Evolutionary conservation across 2,113 vertebrate genomes (phyloP).

Genomic region (Oryzias javanicus): DNA sequence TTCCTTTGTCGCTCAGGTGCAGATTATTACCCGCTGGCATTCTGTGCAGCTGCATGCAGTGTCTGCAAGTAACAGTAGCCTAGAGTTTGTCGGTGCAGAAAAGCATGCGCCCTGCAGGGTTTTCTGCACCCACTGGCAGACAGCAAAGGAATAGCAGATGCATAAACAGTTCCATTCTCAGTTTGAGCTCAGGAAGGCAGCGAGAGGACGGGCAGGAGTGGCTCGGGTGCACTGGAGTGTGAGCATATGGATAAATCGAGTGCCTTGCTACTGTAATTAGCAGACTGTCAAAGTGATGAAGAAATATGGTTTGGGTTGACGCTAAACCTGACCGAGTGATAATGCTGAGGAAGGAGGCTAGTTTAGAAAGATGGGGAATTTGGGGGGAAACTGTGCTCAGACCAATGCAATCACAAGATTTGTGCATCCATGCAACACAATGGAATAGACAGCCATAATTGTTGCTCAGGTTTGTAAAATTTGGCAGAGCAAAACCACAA

Average conservation of each 20-base stretch:
- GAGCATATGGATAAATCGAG: conserved; percentile 3
- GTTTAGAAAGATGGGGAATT: neutral
- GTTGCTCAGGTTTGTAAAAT: conserved; percentile 35
- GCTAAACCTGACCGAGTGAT: conserved; percentile 8
- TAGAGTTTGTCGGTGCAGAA: conserved; percentile 12
- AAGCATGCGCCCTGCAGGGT: conserved; percentile 18
- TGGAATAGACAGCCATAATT: conserved; percentile 20
- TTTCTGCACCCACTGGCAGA: conserved; percentile 32
- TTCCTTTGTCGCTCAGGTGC: conserved; percentile 46
- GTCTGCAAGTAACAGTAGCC: conserved; percentile 21
- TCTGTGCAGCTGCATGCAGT: conserved; percentile 22
- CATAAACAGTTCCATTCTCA: conserved; percentile 39
- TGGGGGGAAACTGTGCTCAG: too few relatives aligned
- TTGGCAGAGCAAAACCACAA: conserved; percentile 47
- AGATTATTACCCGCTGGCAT: conserved; percentile 42
- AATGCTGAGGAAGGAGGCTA: neutral
- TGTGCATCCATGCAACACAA: too few relatives aligned
- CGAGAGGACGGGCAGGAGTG: conserved; percentile 30
- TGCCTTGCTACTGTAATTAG: conserved; percentile 39
- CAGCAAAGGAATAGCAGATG: conserved; percentile 24
- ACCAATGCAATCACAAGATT: too few relatives aligned
- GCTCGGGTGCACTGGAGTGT: conserved; percentile 19
- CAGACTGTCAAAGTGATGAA: conserved; percentile 25
- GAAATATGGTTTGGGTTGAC: neutral
- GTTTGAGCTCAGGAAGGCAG: conserved; percentile 37